Base-by-base conservation (phyloP, 2,888 invertebrate species). In the Heliconius erato region DNA sequence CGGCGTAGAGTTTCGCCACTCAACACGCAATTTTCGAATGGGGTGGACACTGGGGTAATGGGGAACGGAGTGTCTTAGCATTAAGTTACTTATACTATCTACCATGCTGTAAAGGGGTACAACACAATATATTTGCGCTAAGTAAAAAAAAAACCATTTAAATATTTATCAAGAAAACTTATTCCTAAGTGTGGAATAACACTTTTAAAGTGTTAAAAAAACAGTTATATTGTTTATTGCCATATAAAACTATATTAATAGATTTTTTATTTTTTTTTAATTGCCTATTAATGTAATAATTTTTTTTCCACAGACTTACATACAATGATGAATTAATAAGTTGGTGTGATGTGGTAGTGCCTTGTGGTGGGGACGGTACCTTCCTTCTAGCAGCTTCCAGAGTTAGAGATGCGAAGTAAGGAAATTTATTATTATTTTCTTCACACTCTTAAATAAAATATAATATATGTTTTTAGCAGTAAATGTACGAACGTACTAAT, bases 341-440 rank as follows among this genome's bases (percentile, higher is more conserved):
- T 71, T 99, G 99, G 98, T 99, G 99, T 59, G 99, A 99, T 94
- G 96, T 98, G 83, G 96, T 99, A 80, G 96, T 98, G 2, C 98
- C 98, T 0, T 97, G 98, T 80, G 99, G 99, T 11, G 99, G 99
- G 0, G 99, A 99, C 93, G 99, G 99, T 0, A 99, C 99, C 3
- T 99, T 99, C 94, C 96, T 99, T 54, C 95, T 99, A 88, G 99
- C 99, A 0, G 99, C 99, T 11, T 98, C 98, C 89, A 97, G 97
- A 91, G 97, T 99, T 40, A 95, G 96, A 80, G 96, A 97, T 87
- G 92, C 92, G 12, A 94, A 92, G 96, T 96, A 82, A 91, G 95
- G 91, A 5, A 11, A 1, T 49, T 40, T 35, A 65, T 76, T n/a
- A 35, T 12, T 65, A 26, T 5, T 26, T 14, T 26, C 3, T 14